Conservation (phyloP, 2,797 vertebrate species). For the Urosaurus nigricauda region DNA sequence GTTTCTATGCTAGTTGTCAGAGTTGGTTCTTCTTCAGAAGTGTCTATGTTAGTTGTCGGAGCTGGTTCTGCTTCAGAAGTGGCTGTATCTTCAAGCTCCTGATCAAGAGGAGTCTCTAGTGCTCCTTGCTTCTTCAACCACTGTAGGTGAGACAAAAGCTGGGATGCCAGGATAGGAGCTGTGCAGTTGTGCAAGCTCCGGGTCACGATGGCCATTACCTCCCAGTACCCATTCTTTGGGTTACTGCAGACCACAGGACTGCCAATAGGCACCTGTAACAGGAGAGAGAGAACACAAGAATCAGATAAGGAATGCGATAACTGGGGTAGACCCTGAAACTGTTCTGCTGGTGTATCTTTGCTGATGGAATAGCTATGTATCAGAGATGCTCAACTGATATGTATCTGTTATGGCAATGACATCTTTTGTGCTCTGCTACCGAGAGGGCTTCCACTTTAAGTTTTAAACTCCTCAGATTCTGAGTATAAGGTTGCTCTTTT, state of each 20-base stretch:
- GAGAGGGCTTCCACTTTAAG: not conserved
- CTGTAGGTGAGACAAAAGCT: not conserved
- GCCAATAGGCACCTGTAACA: constrained; percentile 26
- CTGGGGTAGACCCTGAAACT: not conserved
- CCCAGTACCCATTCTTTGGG: constrained; percentile 1
- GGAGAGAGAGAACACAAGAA: not conserved
- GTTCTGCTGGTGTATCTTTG: not conserved
- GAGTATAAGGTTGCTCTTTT: not conserved
- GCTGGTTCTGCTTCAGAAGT: not conserved
- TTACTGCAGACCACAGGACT: constrained; percentile 34
- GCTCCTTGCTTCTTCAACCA: constrained; percentile 14
- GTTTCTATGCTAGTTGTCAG: not conserved
- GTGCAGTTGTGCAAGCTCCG: constrained; percentile 8
- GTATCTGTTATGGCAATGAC: too few relatives aligned
- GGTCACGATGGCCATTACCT: constrained; percentile 10
- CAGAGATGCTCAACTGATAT: not conserved
- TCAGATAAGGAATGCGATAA: not conserved
- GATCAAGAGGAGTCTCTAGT: not conserved
- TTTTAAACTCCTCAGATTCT: not conserved
- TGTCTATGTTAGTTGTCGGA: too few relatives aligned
- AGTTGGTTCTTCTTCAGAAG: not conserved
- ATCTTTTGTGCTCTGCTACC: not conserved
- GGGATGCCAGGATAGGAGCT: constrained; percentile 30
- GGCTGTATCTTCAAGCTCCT: not conserved
- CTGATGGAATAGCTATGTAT: not conserved